Evolutionary conservation across 2,888 invertebrate species (phyloP).

Genomic region (Heteropelma amictum): DNA sequence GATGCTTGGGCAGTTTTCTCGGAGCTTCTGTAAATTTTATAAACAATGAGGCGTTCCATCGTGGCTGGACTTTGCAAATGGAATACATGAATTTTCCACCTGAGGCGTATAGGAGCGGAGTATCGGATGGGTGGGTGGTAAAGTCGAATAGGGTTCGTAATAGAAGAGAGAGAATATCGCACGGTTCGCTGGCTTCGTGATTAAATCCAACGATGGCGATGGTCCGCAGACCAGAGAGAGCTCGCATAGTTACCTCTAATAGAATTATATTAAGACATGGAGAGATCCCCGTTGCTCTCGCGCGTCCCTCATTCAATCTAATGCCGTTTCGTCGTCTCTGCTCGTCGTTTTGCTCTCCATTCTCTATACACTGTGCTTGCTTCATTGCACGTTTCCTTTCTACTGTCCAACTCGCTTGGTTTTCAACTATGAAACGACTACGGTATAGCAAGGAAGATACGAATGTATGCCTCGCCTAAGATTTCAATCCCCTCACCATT

Average conservation of each 20-base stretch:
- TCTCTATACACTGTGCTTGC: slow-evolving; percentile 16
- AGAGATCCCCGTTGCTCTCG: slow-evolving; percentile 74
- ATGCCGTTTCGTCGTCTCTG: slow-evolving; percentile 44
- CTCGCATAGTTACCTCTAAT: slow-evolving; percentile 77
- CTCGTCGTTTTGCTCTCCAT: slow-evolving; percentile 34
- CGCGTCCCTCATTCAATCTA: slow-evolving; percentile 70
- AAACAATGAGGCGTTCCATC: not conserved
- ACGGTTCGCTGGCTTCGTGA: slow-evolving; percentile 74
- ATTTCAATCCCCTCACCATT: slow-evolving; percentile 55
- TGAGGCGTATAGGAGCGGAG: slow-evolving; percentile 30
- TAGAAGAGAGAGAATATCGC: slow-evolving; percentile 69
- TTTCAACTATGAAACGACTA: slow-evolving; percentile 17
- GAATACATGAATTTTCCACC: slow-evolving; percentile 47
- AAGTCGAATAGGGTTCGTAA: slow-evolving; percentile 46
- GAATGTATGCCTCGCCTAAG: not conserved
- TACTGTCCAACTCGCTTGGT: slow-evolving; percentile 49
- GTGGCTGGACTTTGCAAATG: slow-evolving; percentile 17
- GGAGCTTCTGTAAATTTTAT: not conserved
- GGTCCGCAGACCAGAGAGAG: slow-evolving; percentile 69
- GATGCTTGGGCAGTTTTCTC: too few species aligned
- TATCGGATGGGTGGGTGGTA: slow-evolving; percentile 31
- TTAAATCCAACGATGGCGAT: slow-evolving; percentile 75
- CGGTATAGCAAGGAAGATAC: slow-evolving; percentile 2
- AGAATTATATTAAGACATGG: slow-evolving; percentile 77
- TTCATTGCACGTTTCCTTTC: slow-evolving; percentile 59